Conservation (phyloP, 1,140 invertebrate species). For the Trichonephila clavata region DNA sequence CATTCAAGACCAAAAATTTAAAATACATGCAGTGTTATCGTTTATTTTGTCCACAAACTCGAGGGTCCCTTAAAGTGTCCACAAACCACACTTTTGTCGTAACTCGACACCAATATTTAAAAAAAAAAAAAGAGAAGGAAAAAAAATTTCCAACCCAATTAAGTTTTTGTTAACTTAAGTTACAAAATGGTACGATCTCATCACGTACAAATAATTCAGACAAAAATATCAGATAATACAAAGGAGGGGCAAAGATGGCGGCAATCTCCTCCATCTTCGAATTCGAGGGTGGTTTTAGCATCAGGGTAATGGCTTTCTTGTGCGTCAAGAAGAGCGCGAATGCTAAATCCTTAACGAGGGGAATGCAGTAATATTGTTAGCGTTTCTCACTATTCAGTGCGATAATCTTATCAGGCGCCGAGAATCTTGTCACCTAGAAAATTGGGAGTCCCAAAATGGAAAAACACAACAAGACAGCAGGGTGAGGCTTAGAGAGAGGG, state of each 20-base stretch:
- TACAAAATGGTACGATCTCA: too few species aligned
- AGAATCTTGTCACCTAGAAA: slow-evolving; percentile 75
- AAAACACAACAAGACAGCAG: slow-evolving; percentile 50
- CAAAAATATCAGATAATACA: background rate
- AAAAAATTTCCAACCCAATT: too few species aligned
- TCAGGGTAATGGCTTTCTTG: slow-evolving; percentile 70
- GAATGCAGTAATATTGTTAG: slow-evolving; percentile 70
- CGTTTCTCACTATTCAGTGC: slow-evolving; percentile 61
- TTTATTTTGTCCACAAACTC: too few species aligned
- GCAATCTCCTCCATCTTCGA: background rate
- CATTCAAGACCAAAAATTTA: too few species aligned
- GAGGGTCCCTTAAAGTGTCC: too few species aligned
- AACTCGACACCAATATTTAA: too few species aligned
- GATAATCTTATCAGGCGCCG: slow-evolving; percentile 71
- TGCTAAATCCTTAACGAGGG: slow-evolving; percentile 74
- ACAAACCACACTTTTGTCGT: too few species aligned
- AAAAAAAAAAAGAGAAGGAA: too few species aligned
- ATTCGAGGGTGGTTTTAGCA: slow-evolving; percentile 57
- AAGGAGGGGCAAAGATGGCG: slow-evolving; percentile 36
- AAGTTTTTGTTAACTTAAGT: too few species aligned
- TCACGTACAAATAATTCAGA: too few species aligned
- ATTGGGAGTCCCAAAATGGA: slow-evolving; percentile 63
- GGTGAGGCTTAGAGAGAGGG: background rate
- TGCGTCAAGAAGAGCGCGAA: slow-evolving; percentile 68
- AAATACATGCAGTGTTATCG: too few species aligned